These are phyloP conservation scores for Mimumesa dahlbomi DNA, from an alignment of 2,888 invertebrate genomes.

Conservation along the genomic window DNA sequence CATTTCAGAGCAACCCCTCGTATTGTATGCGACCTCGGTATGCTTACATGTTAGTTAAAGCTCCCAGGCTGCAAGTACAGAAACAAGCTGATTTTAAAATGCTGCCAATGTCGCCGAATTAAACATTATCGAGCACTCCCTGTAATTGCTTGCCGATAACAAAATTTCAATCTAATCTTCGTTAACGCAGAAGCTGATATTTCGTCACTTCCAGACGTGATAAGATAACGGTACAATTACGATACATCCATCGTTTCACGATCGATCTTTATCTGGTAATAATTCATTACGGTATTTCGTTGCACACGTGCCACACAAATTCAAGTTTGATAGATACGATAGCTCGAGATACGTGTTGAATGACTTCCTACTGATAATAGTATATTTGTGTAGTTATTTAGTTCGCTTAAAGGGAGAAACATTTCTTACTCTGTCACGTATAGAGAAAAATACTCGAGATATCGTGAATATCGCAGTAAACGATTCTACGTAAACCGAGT, in stretches of 20 bases:
- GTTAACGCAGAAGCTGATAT: not conserved
- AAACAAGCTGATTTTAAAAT: slow-evolving; percentile 10
- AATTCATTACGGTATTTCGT: too few relatives aligned
- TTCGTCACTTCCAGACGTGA: not conserved
- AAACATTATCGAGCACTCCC: not conserved
- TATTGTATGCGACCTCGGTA: slow-evolving; percentile 13
- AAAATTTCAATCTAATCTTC: not conserved
- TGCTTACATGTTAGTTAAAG: slow-evolving; percentile 6
- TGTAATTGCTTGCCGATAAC: slow-evolving; percentile 1
- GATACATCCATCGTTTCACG: not conserved
- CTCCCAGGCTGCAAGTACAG: not conserved
- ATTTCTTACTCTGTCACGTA: too few relatives aligned
- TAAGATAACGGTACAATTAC: slow-evolving; percentile 20
- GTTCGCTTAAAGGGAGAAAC: too few relatives aligned
- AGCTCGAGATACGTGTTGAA: too few relatives aligned
- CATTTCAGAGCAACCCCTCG: slow-evolving; percentile 13
- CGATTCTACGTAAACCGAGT: not conserved
- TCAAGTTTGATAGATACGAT: too few relatives aligned
- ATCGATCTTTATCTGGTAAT: slow-evolving; percentile 12
- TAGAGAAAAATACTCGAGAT: too few relatives aligned
- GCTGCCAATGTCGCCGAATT: not conserved
- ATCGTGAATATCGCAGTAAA: too few relatives aligned
- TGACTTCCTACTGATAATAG: too few relatives aligned
- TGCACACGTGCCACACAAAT: not conserved
- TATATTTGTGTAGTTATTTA: too few relatives aligned